phyloP scores from a whole-genome alignment of 2,797 vertebrate species.

The Brachyrhaphis roseni region DNA sequence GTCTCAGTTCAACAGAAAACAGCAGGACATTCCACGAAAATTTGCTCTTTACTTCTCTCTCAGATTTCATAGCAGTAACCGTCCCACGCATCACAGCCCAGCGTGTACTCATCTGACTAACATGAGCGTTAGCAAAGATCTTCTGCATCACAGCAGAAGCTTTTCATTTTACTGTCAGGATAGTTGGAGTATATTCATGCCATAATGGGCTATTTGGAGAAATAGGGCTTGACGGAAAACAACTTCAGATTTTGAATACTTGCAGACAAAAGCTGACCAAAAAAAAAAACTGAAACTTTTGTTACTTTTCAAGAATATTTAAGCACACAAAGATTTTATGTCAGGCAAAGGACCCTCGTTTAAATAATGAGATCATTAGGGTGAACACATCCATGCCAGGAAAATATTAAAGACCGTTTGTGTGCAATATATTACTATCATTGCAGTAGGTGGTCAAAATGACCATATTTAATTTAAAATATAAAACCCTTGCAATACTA shows the following conservation, averaged over 20 bases:
- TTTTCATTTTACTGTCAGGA: constrained; percentile 25
- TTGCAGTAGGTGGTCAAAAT: constrained; percentile 14
- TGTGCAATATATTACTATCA: constrained; percentile 11
- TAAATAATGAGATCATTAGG: constrained; percentile 23
- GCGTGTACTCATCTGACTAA: constrained; percentile 32
- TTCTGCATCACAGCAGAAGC: constrained; percentile 26
- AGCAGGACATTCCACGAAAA: constrained; percentile 25
- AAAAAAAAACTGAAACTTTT: constrained; percentile 31
- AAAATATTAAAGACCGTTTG: not conserved
- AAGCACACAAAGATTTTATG: constrained; percentile 12
- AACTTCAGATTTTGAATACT: constrained; percentile 5
- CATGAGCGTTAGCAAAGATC: constrained; percentile 34
- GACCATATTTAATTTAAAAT: not conserved
- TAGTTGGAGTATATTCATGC: constrained; percentile 34
- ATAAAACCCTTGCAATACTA: not conserved
- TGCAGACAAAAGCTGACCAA: not conserved
- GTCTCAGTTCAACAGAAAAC: constrained; percentile 32
- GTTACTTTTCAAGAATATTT: constrained; percentile 29
- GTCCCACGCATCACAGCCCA: constrained; percentile 14
- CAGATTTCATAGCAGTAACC: constrained; percentile 25
- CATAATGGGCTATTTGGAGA: constrained; percentile 14
- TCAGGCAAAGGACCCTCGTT: constrained; percentile 11
- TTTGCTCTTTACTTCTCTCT: constrained; percentile 19
- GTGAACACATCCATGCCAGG: not conserved
- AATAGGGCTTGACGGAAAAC: constrained; percentile 31